phyloP scores from a whole-genome alignment of 2,888 invertebrate species.

The Rhaphigaster nebulosa region DNA sequence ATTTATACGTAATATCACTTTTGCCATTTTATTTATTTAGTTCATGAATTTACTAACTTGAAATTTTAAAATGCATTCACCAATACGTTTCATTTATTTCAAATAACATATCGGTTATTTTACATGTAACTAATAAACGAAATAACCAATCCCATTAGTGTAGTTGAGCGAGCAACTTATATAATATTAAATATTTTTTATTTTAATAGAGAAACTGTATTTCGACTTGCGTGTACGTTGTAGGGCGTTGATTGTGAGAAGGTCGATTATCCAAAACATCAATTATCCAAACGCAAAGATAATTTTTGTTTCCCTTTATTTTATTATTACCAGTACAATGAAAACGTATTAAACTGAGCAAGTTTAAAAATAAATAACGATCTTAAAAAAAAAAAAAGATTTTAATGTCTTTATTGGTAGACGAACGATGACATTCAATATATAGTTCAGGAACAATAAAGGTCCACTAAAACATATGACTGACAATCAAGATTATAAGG shows the following conservation, averaged over 20 bases:
- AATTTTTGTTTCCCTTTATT: background rate
- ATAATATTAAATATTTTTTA: background rate
- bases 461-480: too few species aligned
- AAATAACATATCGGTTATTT: background rate
- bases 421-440: too few species aligned
- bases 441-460: too few species aligned
- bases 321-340: background rate
- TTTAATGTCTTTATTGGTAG: too few species aligned
- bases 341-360: background rate
- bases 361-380: background rate
- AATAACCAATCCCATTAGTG: background rate
- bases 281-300: slow-evolving; percentile 22
- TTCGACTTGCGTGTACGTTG: background rate
- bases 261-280: slow-evolving; percentile 22
- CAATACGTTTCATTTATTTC: background rate
- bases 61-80: background rate
- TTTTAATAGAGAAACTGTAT: background rate
- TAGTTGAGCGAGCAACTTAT: background rate
- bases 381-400: too few species aligned
- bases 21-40: too few species aligned
- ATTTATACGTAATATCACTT: too few species aligned
- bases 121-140: background rate
- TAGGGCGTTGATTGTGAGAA: background rate
- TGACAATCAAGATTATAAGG: too few species aligned
- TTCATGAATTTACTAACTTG: too few species aligned